These are phyloP conservation scores for Caerostris darwini DNA, from an alignment of 1,140 invertebrate genomes.

Conservation along the genomic window DNA sequence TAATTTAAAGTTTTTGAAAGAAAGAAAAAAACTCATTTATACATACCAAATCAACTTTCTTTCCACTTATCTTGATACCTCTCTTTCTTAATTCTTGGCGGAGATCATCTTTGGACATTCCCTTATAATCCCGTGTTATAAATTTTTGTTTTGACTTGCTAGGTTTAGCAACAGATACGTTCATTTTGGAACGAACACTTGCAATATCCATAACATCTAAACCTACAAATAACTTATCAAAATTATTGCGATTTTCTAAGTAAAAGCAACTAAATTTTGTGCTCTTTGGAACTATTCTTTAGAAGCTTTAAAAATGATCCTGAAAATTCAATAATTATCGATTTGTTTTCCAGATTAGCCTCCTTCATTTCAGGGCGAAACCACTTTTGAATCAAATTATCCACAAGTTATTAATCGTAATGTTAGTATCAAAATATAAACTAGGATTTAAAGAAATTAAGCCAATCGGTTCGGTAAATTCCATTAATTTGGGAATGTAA, in stretches of 20 bases:
- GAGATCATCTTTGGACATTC: conserved; percentile 78
- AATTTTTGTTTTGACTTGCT: conserved; percentile 72
- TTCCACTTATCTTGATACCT: conserved; percentile 77
- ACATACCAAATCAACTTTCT: conserved; percentile 79
- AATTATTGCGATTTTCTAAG: not conserved
- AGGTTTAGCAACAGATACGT: conserved; percentile 30
- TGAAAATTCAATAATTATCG: conserved; percentile 63
- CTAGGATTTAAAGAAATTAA: not conserved
- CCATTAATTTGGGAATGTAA: conserved; percentile 36
- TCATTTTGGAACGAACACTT: conserved; percentile 33
- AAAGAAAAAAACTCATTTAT: not conserved
- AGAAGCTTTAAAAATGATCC: not conserved
- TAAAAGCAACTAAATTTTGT: not conserved
- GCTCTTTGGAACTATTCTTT: not conserved
- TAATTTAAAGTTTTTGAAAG: no score
- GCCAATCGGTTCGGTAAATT: not conserved
- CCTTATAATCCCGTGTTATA: conserved; percentile 73
- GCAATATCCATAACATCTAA: conserved; percentile 57
- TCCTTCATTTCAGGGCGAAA: conserved; percentile 30
- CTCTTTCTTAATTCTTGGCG: conserved; percentile 78
- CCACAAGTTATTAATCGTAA: not conserved
- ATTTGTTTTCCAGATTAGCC: conserved; percentile 56
- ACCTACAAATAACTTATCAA: not conserved
- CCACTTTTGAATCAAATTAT: not conserved
- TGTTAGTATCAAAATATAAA: not conserved